phyloP scores from a whole-genome alignment of 1,140 invertebrate genomes.

The Brachionus rotundiformis region DNA sequence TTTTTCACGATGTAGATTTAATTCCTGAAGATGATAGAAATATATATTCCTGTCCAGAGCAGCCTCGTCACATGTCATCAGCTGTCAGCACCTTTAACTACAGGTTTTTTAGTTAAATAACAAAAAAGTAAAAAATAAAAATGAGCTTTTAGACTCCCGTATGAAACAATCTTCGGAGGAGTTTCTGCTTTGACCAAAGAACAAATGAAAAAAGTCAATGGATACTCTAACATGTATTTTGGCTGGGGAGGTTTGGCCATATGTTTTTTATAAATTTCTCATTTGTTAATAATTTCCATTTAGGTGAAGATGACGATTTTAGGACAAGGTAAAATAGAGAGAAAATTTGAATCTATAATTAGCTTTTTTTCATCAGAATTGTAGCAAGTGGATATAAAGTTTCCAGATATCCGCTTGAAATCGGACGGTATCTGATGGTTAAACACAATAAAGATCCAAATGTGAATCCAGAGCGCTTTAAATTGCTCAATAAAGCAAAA shows the following conservation, averaged over 20 bases:
- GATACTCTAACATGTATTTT: slow-evolving; percentile 51
- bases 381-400: neutral
- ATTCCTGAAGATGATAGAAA: slow-evolving; percentile 88
- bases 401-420: slow-evolving; percentile 34
- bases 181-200: slow-evolving; percentile 39
- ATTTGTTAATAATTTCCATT: neutral
- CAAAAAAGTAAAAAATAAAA: neutral
- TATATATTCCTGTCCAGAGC: slow-evolving; percentile 81
- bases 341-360: neutral
- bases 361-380: slow-evolving; percentile 9
- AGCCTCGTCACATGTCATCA: slow-evolving; percentile 75
- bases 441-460: slow-evolving; percentile 26
- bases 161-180: slow-evolving; percentile 69
- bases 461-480: neutral
- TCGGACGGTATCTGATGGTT: slow-evolving; percentile 34
- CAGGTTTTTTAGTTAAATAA: slow-evolving; percentile 53
- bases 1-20: slow-evolving; percentile 93
- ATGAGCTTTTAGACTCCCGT: slow-evolving; percentile 69
- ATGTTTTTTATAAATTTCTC: neutral
- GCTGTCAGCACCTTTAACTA: slow-evolving; percentile 86
- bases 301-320: slow-evolving; percentile 47
- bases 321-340: neutral
- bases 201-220: slow-evolving; percentile 52
- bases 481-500: slow-evolving; percentile 1
- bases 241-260: slow-evolving; percentile 53